phyloP scores from a whole-genome alignment of 2,113 vertebrate genomes.

The Capreolus pygargus region DNA sequence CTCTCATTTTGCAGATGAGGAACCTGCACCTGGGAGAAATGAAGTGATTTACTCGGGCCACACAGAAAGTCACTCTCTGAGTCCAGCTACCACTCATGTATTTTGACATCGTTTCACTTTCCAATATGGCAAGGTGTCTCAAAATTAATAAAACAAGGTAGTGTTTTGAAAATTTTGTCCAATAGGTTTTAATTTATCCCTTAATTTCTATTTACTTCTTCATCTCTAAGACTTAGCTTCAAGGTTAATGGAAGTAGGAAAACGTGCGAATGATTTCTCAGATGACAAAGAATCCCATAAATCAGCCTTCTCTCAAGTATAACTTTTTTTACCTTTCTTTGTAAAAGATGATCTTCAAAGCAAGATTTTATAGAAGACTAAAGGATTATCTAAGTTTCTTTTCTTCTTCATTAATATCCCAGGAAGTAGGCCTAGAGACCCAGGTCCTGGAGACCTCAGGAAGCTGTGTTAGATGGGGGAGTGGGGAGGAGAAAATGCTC shows the following conservation, averaged over 20 bases:
- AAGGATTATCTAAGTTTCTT: not conserved
- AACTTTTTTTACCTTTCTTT: not conserved
- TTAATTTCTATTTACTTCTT: slow-evolving; percentile 2
- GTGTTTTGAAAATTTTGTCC: not conserved
- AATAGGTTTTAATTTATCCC: slow-evolving; percentile 11
- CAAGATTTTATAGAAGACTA: not conserved
- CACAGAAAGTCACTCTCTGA: slow-evolving; percentile 49
- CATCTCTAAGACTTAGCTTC: not conserved
- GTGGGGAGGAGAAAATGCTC: not conserved
- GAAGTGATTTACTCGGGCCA: slow-evolving; percentile 69
- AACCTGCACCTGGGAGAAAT: slow-evolving; percentile 65
- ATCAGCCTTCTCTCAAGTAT: not conserved
- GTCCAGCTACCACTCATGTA: slow-evolving; percentile 24
- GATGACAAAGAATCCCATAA: not conserved
- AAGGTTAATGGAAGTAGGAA: not conserved
- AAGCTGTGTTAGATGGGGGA: no score
- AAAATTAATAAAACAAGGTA: not conserved
- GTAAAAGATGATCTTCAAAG: not conserved
- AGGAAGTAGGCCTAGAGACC: not conserved
- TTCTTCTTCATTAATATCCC: not conserved
- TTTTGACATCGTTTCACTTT: slow-evolving; percentile 48
- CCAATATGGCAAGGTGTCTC: not conserved
- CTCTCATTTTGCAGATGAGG: slow-evolving; percentile 77
- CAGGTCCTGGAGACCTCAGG: not conserved
- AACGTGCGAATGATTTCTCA: not conserved